Conservation (phyloP, 2,888 invertebrate species). For the Athalia rosae region DNA sequence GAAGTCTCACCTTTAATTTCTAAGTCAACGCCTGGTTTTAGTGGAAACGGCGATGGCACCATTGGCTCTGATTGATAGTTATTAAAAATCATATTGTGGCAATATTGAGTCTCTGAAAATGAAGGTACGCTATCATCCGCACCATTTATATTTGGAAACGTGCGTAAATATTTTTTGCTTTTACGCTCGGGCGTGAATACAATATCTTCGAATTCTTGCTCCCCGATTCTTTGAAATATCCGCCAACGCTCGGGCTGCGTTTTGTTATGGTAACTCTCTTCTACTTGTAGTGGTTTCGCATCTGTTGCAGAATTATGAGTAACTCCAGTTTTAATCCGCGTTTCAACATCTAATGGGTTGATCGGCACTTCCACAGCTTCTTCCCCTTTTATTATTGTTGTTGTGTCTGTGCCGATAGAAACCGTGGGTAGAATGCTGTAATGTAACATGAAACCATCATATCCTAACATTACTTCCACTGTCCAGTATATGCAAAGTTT, state of each 20-base stretch:
- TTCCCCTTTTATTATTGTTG: slow-evolving; percentile 79
- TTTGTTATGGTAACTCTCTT: slow-evolving; percentile 42
- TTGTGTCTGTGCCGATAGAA: slow-evolving; percentile 72
- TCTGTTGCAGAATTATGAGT: slow-evolving; percentile 47
- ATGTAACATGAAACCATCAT: slow-evolving; percentile 16
- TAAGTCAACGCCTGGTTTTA: slow-evolving; percentile 63
- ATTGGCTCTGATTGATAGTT: slow-evolving; percentile 57
- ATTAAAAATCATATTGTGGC: slow-evolving; percentile 46
- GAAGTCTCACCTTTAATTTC: slow-evolving; percentile 48
- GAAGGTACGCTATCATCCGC: slow-evolving; percentile 47
- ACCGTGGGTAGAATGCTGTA: slow-evolving; percentile 61
- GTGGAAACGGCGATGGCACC: slow-evolving; percentile 60
- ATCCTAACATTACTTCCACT: background rate
- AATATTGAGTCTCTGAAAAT: background rate
- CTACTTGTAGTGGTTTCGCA: slow-evolving; percentile 38
- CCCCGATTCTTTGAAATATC: slow-evolving; percentile 82
- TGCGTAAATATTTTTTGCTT: slow-evolving; percentile 58
- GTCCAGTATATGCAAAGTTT: background rate
- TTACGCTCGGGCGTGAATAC: slow-evolving; percentile 79
- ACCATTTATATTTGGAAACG: slow-evolving; percentile 48
- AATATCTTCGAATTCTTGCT: slow-evolving; percentile 83
- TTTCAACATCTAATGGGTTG: slow-evolving; percentile 60
- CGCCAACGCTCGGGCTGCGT: slow-evolving; percentile 76
- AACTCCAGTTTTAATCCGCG: slow-evolving; percentile 58
- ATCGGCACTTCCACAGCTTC: slow-evolving; percentile 85